Conservation (phyloP, 1,140 invertebrate species). For the Ooceraea biroi region DNA sequence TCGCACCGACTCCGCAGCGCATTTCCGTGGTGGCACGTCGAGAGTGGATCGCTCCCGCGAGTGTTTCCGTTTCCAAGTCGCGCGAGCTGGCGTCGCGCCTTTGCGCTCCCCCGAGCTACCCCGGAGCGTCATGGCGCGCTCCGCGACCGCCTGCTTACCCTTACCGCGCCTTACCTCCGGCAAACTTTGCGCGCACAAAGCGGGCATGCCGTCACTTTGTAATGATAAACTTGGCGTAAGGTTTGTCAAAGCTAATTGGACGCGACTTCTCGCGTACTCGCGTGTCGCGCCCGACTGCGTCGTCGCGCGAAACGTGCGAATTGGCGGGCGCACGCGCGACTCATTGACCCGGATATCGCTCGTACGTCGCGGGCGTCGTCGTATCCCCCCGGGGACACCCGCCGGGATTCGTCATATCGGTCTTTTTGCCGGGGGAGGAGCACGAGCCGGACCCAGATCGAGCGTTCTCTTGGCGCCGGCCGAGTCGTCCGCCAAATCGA, state of each 20-base stretch:
- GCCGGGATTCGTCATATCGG: slow-evolving; percentile 11
- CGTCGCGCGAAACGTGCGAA: slow-evolving; percentile 50
- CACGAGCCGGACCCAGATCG: slow-evolving; percentile 18
- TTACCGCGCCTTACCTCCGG: background rate
- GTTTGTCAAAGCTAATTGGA: slow-evolving; percentile 64
- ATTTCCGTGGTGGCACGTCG: slow-evolving; percentile 37
- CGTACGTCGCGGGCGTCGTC: slow-evolving; percentile 4
- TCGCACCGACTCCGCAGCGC: slow-evolving; percentile 7
- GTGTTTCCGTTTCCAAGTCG: background rate
- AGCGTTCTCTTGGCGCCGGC: slow-evolving; percentile 15
- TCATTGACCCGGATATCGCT: slow-evolving; percentile 46
- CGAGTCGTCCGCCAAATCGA: slow-evolving; percentile 50
- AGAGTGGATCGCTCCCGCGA: slow-evolving; percentile 38
- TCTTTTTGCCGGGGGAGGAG: background rate
- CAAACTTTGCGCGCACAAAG: slow-evolving; percentile 52
- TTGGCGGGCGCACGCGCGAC: slow-evolving; percentile 20
- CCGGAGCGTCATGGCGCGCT: slow-evolving; percentile 9
- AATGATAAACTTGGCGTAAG: slow-evolving; percentile 58
- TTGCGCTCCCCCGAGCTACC: slow-evolving; percentile 16
- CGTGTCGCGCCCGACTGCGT: slow-evolving; percentile 16
- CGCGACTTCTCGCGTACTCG: slow-evolving; percentile 42
- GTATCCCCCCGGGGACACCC: slow-evolving; percentile 30
- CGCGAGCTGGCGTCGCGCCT: slow-evolving; percentile 18
- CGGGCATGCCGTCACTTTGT: slow-evolving; percentile 57
- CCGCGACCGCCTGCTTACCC: background rate